Conservation (phyloP, 2,888 invertebrate genomes). For the Latheticus oryzae region DNA sequence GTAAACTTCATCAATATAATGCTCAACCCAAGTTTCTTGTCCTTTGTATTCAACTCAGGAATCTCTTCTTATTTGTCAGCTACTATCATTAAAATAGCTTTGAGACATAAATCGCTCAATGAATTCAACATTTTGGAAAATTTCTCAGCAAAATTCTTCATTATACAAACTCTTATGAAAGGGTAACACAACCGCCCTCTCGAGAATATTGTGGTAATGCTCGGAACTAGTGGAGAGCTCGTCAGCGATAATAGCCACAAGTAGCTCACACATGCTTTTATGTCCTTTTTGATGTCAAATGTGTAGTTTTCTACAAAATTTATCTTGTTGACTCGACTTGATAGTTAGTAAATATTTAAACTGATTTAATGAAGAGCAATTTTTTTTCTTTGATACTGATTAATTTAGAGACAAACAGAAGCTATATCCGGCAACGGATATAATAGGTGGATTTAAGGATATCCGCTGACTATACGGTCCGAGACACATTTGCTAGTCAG, state of each 20-base stretch:
- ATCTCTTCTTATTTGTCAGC: slow-evolving; percentile 47
- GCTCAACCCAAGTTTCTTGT: slow-evolving; percentile 37
- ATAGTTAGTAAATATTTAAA: slow-evolving; percentile 45
- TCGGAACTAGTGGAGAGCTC: slow-evolving; percentile 62
- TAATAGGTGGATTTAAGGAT: slow-evolving; percentile 61
- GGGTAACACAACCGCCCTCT: slow-evolving; percentile 53
- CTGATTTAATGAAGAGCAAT: slow-evolving; percentile 25
- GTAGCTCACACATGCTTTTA: slow-evolving; percentile 63
- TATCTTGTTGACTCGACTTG: slow-evolving; percentile 59
- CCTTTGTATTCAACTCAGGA: slow-evolving; percentile 45
- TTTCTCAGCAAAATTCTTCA: slow-evolving; percentile 6
- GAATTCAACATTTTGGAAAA: slow-evolving; percentile 45
- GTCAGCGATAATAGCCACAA: slow-evolving; percentile 64
- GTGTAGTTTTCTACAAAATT: slow-evolving; percentile 62
- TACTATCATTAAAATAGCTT: slow-evolving; percentile 51
- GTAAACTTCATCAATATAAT: slow-evolving; percentile 41
- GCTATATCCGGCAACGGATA: slow-evolving; percentile 50
- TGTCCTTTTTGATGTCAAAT: slow-evolving; percentile 61
- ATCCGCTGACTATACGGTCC: slow-evolving; percentile 66
- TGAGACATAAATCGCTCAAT: slow-evolving; percentile 47
- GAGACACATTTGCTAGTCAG: slow-evolving; percentile 62
- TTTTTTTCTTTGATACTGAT: no score
- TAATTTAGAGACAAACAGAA: slow-evolving; percentile 14
- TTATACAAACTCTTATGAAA: slow-evolving; percentile 47
- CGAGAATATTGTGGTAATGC: slow-evolving; percentile 54